These are phyloP conservation scores for Leucozona laternaria DNA, from an alignment of 2,888 invertebrate species.

Conservation along the genomic window DNA sequence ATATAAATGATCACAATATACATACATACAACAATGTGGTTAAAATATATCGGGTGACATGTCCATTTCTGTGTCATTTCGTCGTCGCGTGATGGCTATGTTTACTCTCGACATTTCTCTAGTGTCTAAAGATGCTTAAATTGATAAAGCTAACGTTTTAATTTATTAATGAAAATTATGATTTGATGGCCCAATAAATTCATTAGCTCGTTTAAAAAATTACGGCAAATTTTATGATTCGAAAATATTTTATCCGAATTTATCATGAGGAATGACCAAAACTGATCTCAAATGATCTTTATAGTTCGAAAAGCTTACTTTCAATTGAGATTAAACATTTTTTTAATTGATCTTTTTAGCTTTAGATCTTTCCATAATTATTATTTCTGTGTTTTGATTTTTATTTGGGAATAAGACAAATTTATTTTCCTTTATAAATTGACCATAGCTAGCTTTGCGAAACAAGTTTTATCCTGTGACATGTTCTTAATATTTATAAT, in stretches of 20 bases:
- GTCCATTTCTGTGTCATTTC: too few species aligned
- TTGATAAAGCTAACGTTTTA: too few species aligned
- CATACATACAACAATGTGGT: too few species aligned
- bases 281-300: background rate
- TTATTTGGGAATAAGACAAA: background rate
- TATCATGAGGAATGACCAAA: background rate
- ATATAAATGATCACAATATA: too few species aligned
- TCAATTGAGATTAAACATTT: background rate
- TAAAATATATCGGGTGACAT: too few species aligned
- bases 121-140: too few species aligned
- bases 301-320: background rate
- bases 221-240: background rate
- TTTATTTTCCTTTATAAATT: background rate
- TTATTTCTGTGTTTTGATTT: slow-evolving; percentile 11
- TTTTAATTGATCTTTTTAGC: slow-evolving; percentile 8
- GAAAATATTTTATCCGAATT: background rate
- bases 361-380: background rate
- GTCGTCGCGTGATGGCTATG: too few species aligned
- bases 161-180: background rate
- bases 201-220: background rate
- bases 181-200: slow-evolving; percentile 13
- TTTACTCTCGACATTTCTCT: too few species aligned
- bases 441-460: too few species aligned
- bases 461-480: too few species aligned
- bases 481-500: too few species aligned